Base-by-base conservation (phyloP, 1,140 invertebrate genomes). In the Telenomus remus region DNA sequence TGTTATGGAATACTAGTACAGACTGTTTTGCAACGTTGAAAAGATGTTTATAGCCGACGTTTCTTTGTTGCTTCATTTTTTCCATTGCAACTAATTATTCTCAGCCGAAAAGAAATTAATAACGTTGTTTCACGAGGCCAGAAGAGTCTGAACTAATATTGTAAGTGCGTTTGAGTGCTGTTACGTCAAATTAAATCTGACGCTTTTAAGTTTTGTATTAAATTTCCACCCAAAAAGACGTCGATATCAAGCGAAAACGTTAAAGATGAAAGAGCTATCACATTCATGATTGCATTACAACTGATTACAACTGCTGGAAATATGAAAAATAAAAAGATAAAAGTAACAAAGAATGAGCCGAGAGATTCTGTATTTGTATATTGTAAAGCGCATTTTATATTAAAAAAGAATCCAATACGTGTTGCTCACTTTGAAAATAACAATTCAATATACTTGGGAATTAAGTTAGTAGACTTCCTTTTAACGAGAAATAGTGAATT, bases 1-100 rank as follows among this genome's bases (percentile, higher is more conserved):
- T 85, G 80, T 86, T 84, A 84, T 66, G 53, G 63, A 16, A 76
- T 79, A 72, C 27, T 69, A 14, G 51, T 69, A 54, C 73, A 69
- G 63, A 69, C 76, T 76, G 51, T 61, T 75, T 68, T 37, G 12
- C 63, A 60, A 66, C 34, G 19, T n/a, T 49, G 53, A 56, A 14
- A 2, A 54, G 7, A 50, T 68, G n/a, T 39, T 39, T n/a, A 9
- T 11, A n/a, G n/a, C n/a, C n/a, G n/a, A n/a, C n/a, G n/a, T 11
- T 39, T 11, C 3, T 11, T 11, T 39, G n/a, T 39, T 39, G n/a
- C n/a, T n/a, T n/a, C n/a, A n/a, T 11, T 11, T 39, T 1, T 39
- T 39, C 9, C 37, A 39, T 11, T 4, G n/a, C 9, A 39, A 2
- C 1, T 27, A 27, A n/a, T n/a, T 27, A 27, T 1, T 27, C 6